A percentile compares a stretch with the other conserved stretches of the same genome.
These are phyloP conservation scores for Agonopterix arenella DNA, from an alignment of 2,888 invertebrate genomes.

Conservation along the genomic window DNA sequence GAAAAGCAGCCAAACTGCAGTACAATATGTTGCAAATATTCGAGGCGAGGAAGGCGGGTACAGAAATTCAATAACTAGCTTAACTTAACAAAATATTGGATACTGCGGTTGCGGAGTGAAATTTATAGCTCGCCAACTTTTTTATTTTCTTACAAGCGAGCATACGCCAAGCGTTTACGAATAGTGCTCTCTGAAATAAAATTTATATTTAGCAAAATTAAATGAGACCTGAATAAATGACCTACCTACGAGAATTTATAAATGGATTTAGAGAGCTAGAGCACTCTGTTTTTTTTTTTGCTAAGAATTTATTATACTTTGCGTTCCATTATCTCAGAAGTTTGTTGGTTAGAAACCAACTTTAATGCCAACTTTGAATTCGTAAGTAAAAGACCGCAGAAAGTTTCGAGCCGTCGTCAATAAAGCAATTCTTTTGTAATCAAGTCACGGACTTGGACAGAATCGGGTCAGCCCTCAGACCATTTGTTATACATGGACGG, in stretches of 20 bases:
- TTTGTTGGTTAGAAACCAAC: neutral
- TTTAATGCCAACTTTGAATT: neutral
- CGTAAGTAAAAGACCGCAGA: neutral
- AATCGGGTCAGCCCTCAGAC: conserved; percentile 19
- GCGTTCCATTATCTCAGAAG: too few species aligned
- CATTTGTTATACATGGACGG: conserved; percentile 27
- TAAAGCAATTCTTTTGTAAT: conserved; percentile 24
- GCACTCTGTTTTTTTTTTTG: too few species aligned
- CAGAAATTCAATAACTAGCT: conserved; percentile 29
- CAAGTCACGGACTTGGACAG: conserved; percentile 25
- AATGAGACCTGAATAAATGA: too few species aligned
- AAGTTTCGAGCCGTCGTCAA: conserved; percentile 18
- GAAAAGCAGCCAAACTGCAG: conserved; percentile 1
- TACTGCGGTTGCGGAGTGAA: conserved; percentile 17
- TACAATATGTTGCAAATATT: neutral
- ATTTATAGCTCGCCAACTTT: conserved; percentile 27
- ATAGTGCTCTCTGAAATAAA: neutral
- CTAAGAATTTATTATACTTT: too few species aligned
- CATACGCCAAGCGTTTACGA: neutral
- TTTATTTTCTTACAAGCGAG: conserved; percentile 9
- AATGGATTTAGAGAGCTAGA: too few species aligned
- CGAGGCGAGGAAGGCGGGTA: neutral
- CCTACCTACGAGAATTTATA: too few species aligned
- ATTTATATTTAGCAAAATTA: neutral
- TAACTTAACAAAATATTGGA: conserved; percentile 28